Evolutionary conservation across 2,797 vertebrate genomes (phyloP).

Genomic region (Anomalospiza imberbis): DNA sequence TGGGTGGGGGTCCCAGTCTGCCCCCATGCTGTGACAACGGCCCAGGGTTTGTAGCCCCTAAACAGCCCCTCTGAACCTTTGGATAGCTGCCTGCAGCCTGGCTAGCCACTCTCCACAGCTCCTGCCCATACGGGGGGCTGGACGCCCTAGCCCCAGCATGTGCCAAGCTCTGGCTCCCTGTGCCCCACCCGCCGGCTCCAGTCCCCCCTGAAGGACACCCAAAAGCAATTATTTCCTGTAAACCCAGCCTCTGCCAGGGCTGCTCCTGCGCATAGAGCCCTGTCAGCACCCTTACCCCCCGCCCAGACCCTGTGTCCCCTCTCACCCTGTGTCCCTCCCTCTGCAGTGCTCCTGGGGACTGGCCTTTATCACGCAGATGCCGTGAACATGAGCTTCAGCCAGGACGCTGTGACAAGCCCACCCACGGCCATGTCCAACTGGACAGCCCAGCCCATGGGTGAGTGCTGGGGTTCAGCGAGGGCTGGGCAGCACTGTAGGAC

Average conservation of each 20-base stretch:
- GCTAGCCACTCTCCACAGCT: not conserved
- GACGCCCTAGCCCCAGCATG: accelerated
- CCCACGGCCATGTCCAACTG: not conserved
- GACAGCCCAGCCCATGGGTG: not conserved
- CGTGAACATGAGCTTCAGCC: accelerated
- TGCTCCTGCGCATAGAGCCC: accelerated
- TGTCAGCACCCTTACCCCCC: not conserved
- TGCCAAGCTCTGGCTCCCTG: not conserved
- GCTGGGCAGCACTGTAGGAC: accelerated
- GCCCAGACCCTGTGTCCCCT: accelerated
- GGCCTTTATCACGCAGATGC: accelerated
- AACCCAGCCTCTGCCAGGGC: not conserved
- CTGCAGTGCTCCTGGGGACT: not conserved
- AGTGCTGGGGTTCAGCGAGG: not conserved
- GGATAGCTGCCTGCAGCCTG: not conserved
- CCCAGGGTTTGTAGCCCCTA: accelerated
- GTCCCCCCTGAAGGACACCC: accelerated
- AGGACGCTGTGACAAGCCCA: not conserved
- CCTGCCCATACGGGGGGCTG: accelerated
- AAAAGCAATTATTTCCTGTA: not conserved
- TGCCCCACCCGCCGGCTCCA: accelerated
- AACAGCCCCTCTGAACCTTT: accelerated
- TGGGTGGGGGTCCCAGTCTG: accelerated
- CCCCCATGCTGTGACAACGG: not conserved
- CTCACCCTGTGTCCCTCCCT: not conserved